Evolutionary conservation across 2,888 invertebrate species (phyloP), one percentile per base, ranked within the genome.

Genomic region (Sesamia inferens): DNA sequence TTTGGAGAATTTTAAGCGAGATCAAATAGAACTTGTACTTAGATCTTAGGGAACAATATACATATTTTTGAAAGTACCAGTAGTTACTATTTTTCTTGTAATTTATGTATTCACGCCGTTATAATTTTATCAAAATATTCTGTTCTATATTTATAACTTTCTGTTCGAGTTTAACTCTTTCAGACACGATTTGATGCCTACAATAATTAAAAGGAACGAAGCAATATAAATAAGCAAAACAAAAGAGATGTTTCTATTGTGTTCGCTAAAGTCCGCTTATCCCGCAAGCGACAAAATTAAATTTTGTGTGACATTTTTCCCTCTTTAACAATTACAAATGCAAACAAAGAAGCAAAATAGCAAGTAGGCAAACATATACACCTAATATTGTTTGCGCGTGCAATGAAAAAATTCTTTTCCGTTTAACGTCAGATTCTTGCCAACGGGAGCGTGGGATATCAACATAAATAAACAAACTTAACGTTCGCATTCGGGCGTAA

Each of bases 391-490:
- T 84, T 80, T 75, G 70, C 68, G 69, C 63, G 66, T 78, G 68
- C n/a, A 76, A 71, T 71, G 78, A 78, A 79, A 76, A 78, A 79
- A 73, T 24, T 62, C 67, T 68, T 84, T 84, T 75, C 51, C 71
- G 70, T 76, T 81, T 47, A 69, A 59, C 61, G 68, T 78, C 64
- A 78, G 72, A 74, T 74, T 71, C 71, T 62, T 84, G 85, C 81
- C 85, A 81, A 75, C 78, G 72, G 64, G 76, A 57, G 66, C 71
- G 57, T 57, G 19, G 80, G 78, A 81, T 82, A 78, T 93, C 91
- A 92, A 86, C 93, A 93, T 93, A 93, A 90, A 91, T 90, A 94
- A 94, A 93, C 93, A 90, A 86, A 87, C 85, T 85, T 90, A 90
- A 93, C 91, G 92, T 92, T 91, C 89, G 88, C 87, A 88, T 85